Evolutionary conservation across 1,140 invertebrate genomes (phyloP), one percentile per base, ranked within the genome.

Genomic region (Thalassaphorura encarpata): DNA sequence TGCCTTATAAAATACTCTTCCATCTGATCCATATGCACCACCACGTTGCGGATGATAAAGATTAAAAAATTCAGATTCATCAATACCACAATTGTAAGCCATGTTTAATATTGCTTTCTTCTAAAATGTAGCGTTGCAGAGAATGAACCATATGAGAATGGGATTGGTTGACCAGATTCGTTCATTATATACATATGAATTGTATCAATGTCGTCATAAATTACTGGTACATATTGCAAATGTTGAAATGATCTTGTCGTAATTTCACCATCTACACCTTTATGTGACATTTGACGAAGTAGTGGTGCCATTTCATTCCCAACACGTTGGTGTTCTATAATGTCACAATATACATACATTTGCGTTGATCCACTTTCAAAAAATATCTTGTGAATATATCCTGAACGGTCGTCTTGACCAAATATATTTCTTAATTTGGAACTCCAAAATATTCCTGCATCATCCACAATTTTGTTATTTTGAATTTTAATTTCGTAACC

Each of bases 281-380:
- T 19, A 46, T 54, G 33, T 3, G n/a, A n/a, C 11, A 16, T 13
- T 2, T 23, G 26, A 45, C 67, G 56, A 19, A 69, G 47, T 28
- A 70, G 50, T 21, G 66, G 59, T 24, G 62, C 63, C 43, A 68
- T 64, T 16, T 67, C 60, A 59, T 70, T 67, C 16, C 69, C 67
- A 45, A 70, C 64, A 16, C 67, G 62, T 49, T 70, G 67, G 15
- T 66, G 61, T 53, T 68, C 66, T 11, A 68, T 50, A 27, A 69
- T 68, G 56, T 69, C 68, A 43, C 56, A 64, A 52, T 71, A 70
- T 49, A 70, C 55, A 63, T 67, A 70, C 45, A 47, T 47, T 24
- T 26, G 6, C 24, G 45, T 47, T 27, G 13, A 26, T 24, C 45
- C 45, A 27, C 11, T 15, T 13, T 47, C 28, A 27, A 47, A 47